Base-by-base conservation (phyloP, 2,888 invertebrate species). In the Neoaliturus tenellus region DNA sequence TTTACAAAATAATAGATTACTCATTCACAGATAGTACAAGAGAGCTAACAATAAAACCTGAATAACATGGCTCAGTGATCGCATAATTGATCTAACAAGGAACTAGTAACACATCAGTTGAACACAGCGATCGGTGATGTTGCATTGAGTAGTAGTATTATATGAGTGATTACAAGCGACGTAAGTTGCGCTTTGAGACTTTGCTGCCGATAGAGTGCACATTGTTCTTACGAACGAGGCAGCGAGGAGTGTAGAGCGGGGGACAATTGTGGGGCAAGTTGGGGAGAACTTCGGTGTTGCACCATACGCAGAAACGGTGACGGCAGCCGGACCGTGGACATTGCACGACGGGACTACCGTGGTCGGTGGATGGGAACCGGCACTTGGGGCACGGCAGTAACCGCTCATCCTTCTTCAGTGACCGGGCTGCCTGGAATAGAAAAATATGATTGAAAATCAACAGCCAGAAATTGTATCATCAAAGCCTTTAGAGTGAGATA, bases 301-400 rank as follows among this genome's bases (percentile, higher is more conserved):
- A 62, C 25, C 81, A 73, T 8, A 84, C 85, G 78, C 89, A 89
- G 80, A 88, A 89, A 51, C 85, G 81, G 71, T 85, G 87, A 23
- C 82, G 75, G 73, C 89, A 89, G 44, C 86, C 85, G 31, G 85
- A 51, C 2, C 87, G 85, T n/a, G 83, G 84, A 85, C 89, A 89
- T 28, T 85, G 84, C 2, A 85, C 86, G 17, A 84, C 84, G 10
- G 84, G 78, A 51, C 33, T 78, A 3, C 82, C 84, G 8, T 83
- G 83, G 81, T 86, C 85, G 39, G 80, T 84, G 20, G 89, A 88
- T 14, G 88, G 87, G n/a, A 88, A 88, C 28, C 87, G 83, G 83
- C 89, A 90, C 44, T 86, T 86, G 6, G 89, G 88, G 84, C 90
- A 90, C 20, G 83, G 86, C 58, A 88, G 84, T 39, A 89, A 83